A percentile compares a stretch with the other conserved stretches of the same genome.
phyloP scores from a whole-genome alignment of 2,888 invertebrate genomes.

The Lacanobia wlatinum region DNA sequence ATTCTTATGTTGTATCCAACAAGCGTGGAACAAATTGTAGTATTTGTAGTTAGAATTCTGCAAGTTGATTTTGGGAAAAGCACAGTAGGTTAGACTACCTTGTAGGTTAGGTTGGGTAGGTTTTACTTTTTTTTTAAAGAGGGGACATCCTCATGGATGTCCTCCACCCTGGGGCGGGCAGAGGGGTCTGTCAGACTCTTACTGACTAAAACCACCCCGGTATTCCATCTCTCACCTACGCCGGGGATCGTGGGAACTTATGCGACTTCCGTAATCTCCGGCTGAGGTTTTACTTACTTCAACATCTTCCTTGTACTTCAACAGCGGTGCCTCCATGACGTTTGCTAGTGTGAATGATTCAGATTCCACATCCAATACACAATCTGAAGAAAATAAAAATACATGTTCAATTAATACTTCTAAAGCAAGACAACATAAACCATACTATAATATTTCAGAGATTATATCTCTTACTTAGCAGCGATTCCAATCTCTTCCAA shows the following conservation, averaged over 20 bases:
- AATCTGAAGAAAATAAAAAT: conserved; percentile 78
- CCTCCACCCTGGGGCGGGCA: no score
- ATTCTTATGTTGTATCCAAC: not conserved
- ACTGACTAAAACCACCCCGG: no score
- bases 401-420: not conserved
- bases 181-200: no score
- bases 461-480: conserved; percentile 59
- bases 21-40: not conserved
- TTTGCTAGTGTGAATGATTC: conserved; percentile 94
- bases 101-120: no score
- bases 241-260: no score
- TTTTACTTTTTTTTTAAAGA: no score
- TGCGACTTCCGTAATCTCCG: no score
- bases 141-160: no score
- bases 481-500: conserved; percentile 92
- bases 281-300: conserved; percentile 91
- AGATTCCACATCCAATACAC: conserved; percentile 94
- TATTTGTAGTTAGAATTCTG: not conserved
- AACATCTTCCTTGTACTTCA: conserved; percentile 96
- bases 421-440: not conserved
- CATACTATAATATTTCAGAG: not conserved
- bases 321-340: conserved; percentile 96
- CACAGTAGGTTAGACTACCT: not conserved
- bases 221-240: no score
- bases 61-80: not conserved